A percentile compares a stretch with the other conserved stretches of the same genome.
phyloP scores from a whole-genome alignment of 1,140 invertebrate genomes.

The Drosophila pruinosa region DNA sequence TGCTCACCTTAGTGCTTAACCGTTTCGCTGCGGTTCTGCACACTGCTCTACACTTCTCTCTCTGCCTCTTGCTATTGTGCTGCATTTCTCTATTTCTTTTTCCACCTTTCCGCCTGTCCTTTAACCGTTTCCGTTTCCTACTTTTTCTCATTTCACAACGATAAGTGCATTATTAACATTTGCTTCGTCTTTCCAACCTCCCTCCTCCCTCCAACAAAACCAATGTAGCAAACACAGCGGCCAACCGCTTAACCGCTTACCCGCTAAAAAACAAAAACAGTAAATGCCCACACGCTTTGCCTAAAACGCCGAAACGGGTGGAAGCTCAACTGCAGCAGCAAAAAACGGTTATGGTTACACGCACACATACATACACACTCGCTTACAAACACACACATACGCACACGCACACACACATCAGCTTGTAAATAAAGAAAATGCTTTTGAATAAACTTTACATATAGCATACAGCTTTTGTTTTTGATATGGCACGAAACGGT shows the following conservation, averaged over 20 bases:
- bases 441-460: slow-evolving; percentile 65
- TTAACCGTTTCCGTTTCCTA: not conserved
- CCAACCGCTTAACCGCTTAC: slow-evolving; percentile 59
- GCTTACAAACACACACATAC: slow-evolving; percentile 4
- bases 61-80: not conserved
- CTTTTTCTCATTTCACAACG: not conserved
- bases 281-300: slow-evolving; percentile 26
- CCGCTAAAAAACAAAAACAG: slow-evolving; percentile 36
- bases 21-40: not conserved
- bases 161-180: slow-evolving; percentile 41
- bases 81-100: not conserved
- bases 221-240: slow-evolving; percentile 45
- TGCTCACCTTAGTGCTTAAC: not conserved
- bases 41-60: not conserved
- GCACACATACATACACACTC: slow-evolving; percentile 9
- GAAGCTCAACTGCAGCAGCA: slow-evolving; percentile 33
- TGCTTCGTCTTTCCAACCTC: slow-evolving; percentile 51
- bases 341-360: slow-evolving; percentile 49
- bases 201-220: not conserved
- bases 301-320: slow-evolving; percentile 42
- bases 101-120: not conserved
- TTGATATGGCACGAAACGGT: slow-evolving; percentile 10
- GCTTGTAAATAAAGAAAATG: slow-evolving; percentile 61
- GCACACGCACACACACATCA: slow-evolving; percentile 8
- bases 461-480: not conserved